Evolutionary conservation across 2,797 vertebrate genomes (phyloP), one percentile per base, ranked within the genome.

Genomic region (Xenops minutus): DNA sequence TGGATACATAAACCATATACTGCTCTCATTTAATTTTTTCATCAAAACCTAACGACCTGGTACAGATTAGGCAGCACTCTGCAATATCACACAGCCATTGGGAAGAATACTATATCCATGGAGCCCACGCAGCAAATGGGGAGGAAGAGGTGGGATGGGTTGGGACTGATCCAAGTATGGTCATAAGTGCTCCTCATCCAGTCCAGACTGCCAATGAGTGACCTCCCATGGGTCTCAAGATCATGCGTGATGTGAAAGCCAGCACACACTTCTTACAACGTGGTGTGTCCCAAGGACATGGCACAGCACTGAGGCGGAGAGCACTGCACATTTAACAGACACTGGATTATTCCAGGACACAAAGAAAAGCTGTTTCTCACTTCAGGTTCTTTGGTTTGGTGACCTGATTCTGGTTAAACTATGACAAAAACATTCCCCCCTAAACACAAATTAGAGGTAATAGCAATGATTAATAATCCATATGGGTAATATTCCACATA

Each of bases 21-120:
- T 41, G 48, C 56, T 76, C 81, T 83, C 36, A 72, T 87, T 92
- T 82, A 94, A 78, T 78, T 86, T 92, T 79, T 88, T 91, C 76
- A 92, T 81, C 80, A 71, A 84, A 92, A 72, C 24, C n/a, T 58
- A 82, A 66, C 58, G 89, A 94, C 77, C 91, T 97, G 94, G 91
- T 89, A 84, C 7, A 80, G 82, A 94, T 95, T 95, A 97, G 77
- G 62, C 67, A 78, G 61, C 48, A 37, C 46, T 85, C 30, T 26
- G 72, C 68, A 89, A 61, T 51, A 58, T 51, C 39, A 63, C 66
- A 62, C 19, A 93, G 85, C 58, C 61, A 24, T 9, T 85, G 54
- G 37, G 67, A 93, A 74, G 69, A 83, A 80, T 22, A 68, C 18
- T 30, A 19, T 43, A 69, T 34, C 61, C 66, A 71, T 1, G 3